Evolutionary conservation across 1,140 invertebrate genomes (phyloP).

Genomic region (Scaptodrosophila lebanonensis): DNA sequence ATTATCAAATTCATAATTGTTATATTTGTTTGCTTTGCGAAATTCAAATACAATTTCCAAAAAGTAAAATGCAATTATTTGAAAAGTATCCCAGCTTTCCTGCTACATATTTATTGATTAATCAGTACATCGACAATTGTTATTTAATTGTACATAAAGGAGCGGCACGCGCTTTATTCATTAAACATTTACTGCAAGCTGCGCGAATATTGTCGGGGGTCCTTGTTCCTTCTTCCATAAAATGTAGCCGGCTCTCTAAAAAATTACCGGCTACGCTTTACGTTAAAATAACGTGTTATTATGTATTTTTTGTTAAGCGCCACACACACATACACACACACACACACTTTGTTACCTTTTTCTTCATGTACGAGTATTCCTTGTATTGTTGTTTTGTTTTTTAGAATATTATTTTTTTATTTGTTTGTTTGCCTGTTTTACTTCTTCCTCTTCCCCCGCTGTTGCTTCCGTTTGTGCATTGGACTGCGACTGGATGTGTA

Average conservation of each 20-base stretch:
- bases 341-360: not conserved
- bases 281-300: slow-evolving; percentile 53
- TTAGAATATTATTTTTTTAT: slow-evolving; percentile 72
- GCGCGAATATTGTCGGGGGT: not conserved
- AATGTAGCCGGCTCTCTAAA: slow-evolving; percentile 2
- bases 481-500: not conserved
- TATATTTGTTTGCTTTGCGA: slow-evolving; percentile 60
- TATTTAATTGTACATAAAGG: too few species aligned
- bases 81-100: too few species aligned
- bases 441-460: slow-evolving; percentile 20
- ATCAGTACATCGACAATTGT: too few species aligned
- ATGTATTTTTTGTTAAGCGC: slow-evolving; percentile 60
- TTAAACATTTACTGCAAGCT: slow-evolving; percentile 58
- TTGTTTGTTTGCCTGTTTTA: slow-evolving; percentile 49
- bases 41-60: too few species aligned
- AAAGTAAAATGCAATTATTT: too few species aligned
- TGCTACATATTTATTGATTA: too few species aligned
- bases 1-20: too few species aligned
- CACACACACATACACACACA: slow-evolving; percentile 39
- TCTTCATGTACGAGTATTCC: slow-evolving; percentile 17
- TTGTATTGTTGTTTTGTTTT: slow-evolving; percentile 51
- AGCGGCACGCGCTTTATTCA: too few species aligned
- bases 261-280: slow-evolving; percentile 30
- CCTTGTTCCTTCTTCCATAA: not conserved
- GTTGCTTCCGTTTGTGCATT: slow-evolving; percentile 1